These are phyloP conservation scores for Diogma glabrata DNA, from an alignment of 2,888 invertebrate genomes.

Conservation along the genomic window DNA sequence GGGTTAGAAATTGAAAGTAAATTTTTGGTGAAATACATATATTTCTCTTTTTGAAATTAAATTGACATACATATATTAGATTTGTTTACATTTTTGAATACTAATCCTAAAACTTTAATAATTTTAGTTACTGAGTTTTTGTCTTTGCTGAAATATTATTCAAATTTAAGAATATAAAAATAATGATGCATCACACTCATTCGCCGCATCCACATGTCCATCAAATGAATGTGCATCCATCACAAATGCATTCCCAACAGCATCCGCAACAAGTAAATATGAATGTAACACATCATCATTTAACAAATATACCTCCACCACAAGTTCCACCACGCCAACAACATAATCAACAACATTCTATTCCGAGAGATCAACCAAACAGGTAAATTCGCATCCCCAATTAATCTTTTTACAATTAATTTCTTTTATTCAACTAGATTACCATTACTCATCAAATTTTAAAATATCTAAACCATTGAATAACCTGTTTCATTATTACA, in stretches of 20 bases:
- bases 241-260: constrained; percentile 14
- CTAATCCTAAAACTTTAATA: too few species aligned
- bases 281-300: constrained; percentile 8
- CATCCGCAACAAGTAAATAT: constrained; percentile 15
- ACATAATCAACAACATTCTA: constrained; percentile 3
- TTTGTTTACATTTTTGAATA: too few species aligned
- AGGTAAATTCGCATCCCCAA: not conserved
- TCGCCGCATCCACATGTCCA: constrained; percentile 19
- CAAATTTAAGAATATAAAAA: constrained; percentile 1
- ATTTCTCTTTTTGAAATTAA: too few species aligned
- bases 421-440: too few species aligned
- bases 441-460: too few species aligned
- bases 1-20: too few species aligned
- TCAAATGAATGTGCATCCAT: constrained; percentile 17
- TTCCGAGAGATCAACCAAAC: constrained; percentile 4
- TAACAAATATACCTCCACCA: constrained; percentile 2
- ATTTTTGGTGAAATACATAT: too few species aligned
- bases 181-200: constrained; percentile 20
- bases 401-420: too few species aligned
- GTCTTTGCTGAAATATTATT: not conserved
- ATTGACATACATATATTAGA: too few species aligned
- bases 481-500: too few species aligned
- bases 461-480: too few species aligned
- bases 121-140: too few species aligned
- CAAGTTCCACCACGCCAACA: constrained; percentile 1